These are phyloP conservation scores for Notolabrus celidotus DNA, from an alignment of 2,797 vertebrate genomes.

Conservation along the genomic window DNA sequence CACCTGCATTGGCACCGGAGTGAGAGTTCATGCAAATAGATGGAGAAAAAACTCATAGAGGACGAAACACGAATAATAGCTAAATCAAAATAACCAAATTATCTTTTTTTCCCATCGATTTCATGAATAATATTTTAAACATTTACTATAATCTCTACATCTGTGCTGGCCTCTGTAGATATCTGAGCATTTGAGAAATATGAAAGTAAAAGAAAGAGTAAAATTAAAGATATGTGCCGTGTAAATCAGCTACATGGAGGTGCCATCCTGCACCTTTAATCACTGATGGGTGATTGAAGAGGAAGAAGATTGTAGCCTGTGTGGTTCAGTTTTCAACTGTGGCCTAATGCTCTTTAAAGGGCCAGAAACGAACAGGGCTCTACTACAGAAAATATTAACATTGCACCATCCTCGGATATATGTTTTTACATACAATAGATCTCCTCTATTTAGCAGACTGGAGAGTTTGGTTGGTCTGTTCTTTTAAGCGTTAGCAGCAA, in stretches of 20 bases:
- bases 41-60: conserved; percentile 88
- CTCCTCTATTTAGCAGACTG: conserved; percentile 72
- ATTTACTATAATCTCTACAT: conserved; percentile 66
- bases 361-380: conserved; percentile 57
- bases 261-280: conserved; percentile 72
- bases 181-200: conserved; percentile 67
- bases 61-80: conserved; percentile 76
- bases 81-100: conserved; percentile 67
- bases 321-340: conserved; percentile 54
- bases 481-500: conserved; percentile 81
- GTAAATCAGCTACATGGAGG: conserved; percentile 76
- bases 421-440: conserved; percentile 78
- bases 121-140: conserved; percentile 70
- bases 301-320: conserved; percentile 57
- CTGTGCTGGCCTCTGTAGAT: conserved; percentile 78
- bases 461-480: conserved; percentile 80
- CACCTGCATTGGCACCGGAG: conserved; percentile 89
- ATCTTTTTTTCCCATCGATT: conserved; percentile 70
- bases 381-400: conserved; percentile 82
- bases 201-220: conserved; percentile 31
- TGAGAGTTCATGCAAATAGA: conserved; percentile 97
- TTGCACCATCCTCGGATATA: conserved; percentile 82
- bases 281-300: conserved; percentile 61
- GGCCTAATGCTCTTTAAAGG: conserved; percentile 62
- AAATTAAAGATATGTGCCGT: conserved; percentile 74